Conservation (phyloP, 37 sponge, comb jelly and placozoan genomes). For the Mnemiopsis leidyi region DNA sequence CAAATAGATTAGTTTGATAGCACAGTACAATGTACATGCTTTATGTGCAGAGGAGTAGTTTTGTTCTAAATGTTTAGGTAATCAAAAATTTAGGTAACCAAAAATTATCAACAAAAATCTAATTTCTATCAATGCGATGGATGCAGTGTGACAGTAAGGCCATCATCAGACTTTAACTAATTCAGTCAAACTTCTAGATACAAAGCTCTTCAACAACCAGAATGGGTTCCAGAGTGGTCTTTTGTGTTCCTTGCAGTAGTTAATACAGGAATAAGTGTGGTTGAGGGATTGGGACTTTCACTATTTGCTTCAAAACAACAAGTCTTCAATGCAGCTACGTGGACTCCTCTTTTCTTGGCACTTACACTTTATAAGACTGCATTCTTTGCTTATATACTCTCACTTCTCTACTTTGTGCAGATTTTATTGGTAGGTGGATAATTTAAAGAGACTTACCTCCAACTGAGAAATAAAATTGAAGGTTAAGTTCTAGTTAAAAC, state of each 20-base stretch:
- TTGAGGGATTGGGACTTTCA: constrained; percentile 10
- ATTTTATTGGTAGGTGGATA: not conserved
- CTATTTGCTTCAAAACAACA: not conserved
- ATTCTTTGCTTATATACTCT: constrained; percentile 15
- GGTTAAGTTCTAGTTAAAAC: no score
- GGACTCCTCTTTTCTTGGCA: not conserved
- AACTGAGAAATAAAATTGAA: no score
- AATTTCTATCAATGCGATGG: no score
- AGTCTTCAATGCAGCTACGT: not conserved
- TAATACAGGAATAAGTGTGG: not conserved
- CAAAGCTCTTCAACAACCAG: constrained; percentile 26
- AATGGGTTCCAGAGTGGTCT: constrained; percentile 2
- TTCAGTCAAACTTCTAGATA: not conserved
- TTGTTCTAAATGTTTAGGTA: no score
- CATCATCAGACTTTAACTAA: not conserved
- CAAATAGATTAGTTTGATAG: no score
- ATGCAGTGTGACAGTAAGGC: not conserved
- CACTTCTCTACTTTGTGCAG: constrained; percentile 24
- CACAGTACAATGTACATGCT: no score
- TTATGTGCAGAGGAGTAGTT: no score
- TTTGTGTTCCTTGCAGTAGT: constrained; percentile 11
- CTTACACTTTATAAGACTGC: constrained; percentile 2
- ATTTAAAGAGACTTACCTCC: no score
- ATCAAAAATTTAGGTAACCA: no score
- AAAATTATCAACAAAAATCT: not conserved